phyloP scores from a whole-genome alignment of 2,113 vertebrate species.

The Bolborhynchus lineola region DNA sequence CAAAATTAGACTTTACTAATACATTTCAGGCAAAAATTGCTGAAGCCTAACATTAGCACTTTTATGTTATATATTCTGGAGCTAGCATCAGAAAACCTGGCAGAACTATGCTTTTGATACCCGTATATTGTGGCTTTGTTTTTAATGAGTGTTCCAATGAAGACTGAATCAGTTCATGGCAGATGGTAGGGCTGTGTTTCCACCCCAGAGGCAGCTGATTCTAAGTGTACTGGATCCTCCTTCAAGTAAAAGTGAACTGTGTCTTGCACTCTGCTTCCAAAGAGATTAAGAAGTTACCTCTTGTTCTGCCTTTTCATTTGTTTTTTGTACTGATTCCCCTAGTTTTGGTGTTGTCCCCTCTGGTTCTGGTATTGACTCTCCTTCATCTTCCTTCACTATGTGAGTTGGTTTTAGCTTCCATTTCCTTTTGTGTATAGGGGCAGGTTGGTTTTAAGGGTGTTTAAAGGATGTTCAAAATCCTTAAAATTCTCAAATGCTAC shows the following conservation, averaged over 20 bases:
- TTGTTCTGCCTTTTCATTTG: background rate
- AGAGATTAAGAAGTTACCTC: background rate
- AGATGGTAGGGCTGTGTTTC: background rate
- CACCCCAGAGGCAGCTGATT: background rate
- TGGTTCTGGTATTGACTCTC: background rate
- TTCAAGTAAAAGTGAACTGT: background rate
- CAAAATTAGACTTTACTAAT: background rate
- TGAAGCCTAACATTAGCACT: background rate
- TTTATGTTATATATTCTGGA: background rate
- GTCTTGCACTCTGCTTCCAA: background rate
- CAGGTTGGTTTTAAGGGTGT: background rate
- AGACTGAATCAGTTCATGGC: background rate
- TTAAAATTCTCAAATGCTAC: background rate
- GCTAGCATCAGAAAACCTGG: background rate
- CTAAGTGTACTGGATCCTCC: background rate
- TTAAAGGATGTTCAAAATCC: background rate
- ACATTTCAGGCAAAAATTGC: background rate
- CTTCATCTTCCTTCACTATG: background rate
- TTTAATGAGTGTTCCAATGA: background rate
- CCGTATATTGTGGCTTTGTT: background rate
- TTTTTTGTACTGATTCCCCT: background rate
- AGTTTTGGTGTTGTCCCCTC: background rate
- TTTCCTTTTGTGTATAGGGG: background rate
- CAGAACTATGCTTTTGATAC: background rate
- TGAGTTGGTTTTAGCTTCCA: background rate